These are phyloP conservation scores for Shinisaurus crocodilurus DNA, from an alignment of 2,113 vertebrate genomes.

Conservation along the genomic window DNA sequence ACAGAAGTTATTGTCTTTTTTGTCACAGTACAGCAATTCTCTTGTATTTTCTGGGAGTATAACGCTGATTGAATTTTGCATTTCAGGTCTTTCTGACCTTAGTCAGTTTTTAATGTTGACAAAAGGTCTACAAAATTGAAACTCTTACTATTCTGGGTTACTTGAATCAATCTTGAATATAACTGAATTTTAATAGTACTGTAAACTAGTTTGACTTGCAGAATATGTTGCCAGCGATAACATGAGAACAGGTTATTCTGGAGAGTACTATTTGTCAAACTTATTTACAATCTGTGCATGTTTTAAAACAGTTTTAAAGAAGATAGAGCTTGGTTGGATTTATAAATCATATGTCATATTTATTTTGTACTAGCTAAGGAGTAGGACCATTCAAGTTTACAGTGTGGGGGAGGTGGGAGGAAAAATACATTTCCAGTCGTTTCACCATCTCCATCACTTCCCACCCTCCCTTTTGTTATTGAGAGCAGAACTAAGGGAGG, in stretches of 20 bases:
- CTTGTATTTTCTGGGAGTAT: not conserved
- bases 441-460: not conserved
- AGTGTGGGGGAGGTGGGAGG: not conserved
- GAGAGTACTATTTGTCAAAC: not conserved
- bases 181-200: not conserved
- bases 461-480: not conserved
- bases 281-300: not conserved
- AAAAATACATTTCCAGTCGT: not conserved
- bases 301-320: not conserved
- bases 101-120: not conserved
- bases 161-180: not conserved
- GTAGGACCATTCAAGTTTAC: too few relatives aligned
- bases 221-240: not conserved
- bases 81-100: not conserved
- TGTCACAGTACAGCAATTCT: not conserved
- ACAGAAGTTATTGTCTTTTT: not conserved
- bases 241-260: not conserved
- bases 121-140: not conserved
- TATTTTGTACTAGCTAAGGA: not conserved
- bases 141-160: not conserved
- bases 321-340: not conserved
- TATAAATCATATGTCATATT: not conserved
- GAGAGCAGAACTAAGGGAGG: not conserved
- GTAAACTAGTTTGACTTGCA: not conserved
- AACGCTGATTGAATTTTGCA: not conserved